phyloP scores from a whole-genome alignment of 2,888 invertebrate species.

The Lasioglossum leucozonium region DNA sequence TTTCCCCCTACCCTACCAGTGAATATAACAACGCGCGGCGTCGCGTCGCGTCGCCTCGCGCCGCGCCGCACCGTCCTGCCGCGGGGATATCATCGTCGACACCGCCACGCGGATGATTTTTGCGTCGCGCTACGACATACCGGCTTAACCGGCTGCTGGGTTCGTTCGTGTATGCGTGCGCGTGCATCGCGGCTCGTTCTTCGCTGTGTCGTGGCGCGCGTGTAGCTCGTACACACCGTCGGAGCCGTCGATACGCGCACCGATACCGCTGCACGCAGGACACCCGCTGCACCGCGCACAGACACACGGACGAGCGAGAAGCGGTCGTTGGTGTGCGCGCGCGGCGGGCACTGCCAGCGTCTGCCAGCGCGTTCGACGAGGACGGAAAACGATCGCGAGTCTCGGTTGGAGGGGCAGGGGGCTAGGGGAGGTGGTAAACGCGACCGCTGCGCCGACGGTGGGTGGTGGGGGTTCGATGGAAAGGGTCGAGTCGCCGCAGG shows the following conservation, averaged over 20 bases:
- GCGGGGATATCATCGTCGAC: constrained; percentile 55
- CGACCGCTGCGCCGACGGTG: constrained; percentile 65
- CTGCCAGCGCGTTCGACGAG: constrained; percentile 39
- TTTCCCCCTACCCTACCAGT: constrained; percentile 17
- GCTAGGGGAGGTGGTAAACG: constrained; percentile 55
- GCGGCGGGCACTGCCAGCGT: constrained; percentile 35
- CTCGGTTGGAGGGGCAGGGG: constrained; percentile 21
- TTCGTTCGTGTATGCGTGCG: constrained; percentile 38
- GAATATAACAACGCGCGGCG: constrained; percentile 29
- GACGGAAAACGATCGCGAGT: constrained; percentile 36
- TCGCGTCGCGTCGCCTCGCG: neutral
- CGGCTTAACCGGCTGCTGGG: constrained; percentile 71
- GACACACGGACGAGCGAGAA: no score
- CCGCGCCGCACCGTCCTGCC: constrained; percentile 37
- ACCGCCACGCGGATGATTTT: constrained; percentile 69
- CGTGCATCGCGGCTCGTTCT: constrained; percentile 32
- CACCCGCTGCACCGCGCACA: constrained; percentile 49
- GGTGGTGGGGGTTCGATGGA: constrained; percentile 39
- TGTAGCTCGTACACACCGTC: neutral
- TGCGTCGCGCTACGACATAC: constrained; percentile 70
- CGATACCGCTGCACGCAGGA: constrained; percentile 34
- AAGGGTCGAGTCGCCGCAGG: constrained; percentile 18
- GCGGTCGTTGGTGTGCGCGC: neutral
- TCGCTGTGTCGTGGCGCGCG: neutral
- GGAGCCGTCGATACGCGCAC: constrained; percentile 34